phyloP scores from a whole-genome alignment of 2,888 invertebrate genomes.

The Apotomis betuletana region DNA sequence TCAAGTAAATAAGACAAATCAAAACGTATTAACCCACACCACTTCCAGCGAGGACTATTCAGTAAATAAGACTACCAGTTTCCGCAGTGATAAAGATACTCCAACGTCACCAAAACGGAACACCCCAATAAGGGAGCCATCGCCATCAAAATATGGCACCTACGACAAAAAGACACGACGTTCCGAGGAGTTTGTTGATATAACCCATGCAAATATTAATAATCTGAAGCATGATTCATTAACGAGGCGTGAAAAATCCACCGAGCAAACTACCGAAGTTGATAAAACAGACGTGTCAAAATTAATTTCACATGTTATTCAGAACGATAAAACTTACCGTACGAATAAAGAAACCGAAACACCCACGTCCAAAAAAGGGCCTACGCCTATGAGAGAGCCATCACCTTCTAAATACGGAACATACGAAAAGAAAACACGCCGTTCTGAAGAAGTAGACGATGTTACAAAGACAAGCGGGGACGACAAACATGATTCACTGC shows the following conservation, averaged over 20 bases:
- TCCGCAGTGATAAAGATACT: slow-evolving; percentile 19
- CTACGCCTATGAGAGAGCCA: slow-evolving; percentile 41
- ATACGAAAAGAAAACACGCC: slow-evolving; percentile 53
- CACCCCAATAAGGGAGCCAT: slow-evolving; percentile 45
- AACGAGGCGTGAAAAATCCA: slow-evolving; percentile 33
- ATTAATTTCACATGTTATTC: not conserved
- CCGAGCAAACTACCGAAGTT: slow-evolving; percentile 17
- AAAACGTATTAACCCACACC: slow-evolving; percentile 18
- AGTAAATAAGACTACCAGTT: slow-evolving; percentile 15
- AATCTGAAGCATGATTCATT: slow-evolving; percentile 42
- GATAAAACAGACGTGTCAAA: slow-evolving; percentile 12
- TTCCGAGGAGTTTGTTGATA: slow-evolving; percentile 42
- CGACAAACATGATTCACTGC: slow-evolving; percentile 50
- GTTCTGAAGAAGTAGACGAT: slow-evolving; percentile 43
- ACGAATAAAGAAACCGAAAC: slow-evolving; percentile 15
- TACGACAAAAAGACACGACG: slow-evolving; percentile 53
- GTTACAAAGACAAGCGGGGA: slow-evolving; percentile 48
- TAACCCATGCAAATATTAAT: slow-evolving; percentile 27
- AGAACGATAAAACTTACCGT: not conserved
- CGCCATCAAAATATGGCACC: slow-evolving; percentile 55
- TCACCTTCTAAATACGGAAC: slow-evolving; percentile 52
- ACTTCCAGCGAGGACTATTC: slow-evolving; percentile 11
- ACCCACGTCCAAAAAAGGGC: slow-evolving; percentile 37
- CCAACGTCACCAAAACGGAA: slow-evolving; percentile 28
- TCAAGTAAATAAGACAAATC: slow-evolving; percentile 45